Conservation (phyloP, 2,113 vertebrate species). For the Tetraodon nigroviridis region DNA sequence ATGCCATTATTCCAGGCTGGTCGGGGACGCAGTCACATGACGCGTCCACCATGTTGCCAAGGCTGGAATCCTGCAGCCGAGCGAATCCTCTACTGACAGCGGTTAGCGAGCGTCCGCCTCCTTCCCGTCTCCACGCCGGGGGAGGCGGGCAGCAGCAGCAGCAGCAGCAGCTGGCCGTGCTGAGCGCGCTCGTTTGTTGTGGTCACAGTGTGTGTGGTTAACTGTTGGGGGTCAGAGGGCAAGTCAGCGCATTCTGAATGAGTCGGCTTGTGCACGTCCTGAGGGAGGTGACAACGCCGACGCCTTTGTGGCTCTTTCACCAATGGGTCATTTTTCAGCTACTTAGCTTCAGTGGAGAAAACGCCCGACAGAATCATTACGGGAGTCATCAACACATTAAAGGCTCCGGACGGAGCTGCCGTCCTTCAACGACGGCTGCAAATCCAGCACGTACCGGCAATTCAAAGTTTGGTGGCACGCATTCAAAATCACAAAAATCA, state of each 20-base stretch:
- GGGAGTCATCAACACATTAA: conserved; percentile 64
- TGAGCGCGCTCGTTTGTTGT: conserved; percentile 39
- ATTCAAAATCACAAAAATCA: too few species aligned
- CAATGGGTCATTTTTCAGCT: conserved; percentile 67
- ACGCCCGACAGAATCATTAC: conserved; percentile 64
- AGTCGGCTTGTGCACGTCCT: conserved; percentile 28
- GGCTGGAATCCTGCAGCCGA: conserved; percentile 33
- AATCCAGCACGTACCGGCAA: conserved; percentile 15
- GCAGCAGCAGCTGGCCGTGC: conserved; percentile 20
- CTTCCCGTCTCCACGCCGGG: conserved; percentile 13
- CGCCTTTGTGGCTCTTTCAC: conserved; percentile 51
- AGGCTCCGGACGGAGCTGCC: conserved; percentile 48
- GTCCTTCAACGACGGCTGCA: conserved; percentile 10
- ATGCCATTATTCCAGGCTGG: too few species aligned
- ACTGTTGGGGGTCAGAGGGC: conserved; percentile 44
- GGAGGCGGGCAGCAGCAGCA: conserved; percentile 12
- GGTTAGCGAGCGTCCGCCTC: conserved; percentile 15
- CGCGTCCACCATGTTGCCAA: conserved; percentile 35
- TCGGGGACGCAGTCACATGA: too few species aligned
- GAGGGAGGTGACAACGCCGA: conserved; percentile 48
- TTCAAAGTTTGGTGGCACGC: conserved; percentile 10
- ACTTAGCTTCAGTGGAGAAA: conserved; percentile 63
- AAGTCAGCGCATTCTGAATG: conserved; percentile 34
- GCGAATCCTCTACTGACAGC: conserved; percentile 18
- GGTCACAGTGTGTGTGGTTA: conserved; percentile 39